Evolutionary conservation across 2,888 invertebrate species (phyloP).

Genomic region (Drosophila setosimentum): DNA sequence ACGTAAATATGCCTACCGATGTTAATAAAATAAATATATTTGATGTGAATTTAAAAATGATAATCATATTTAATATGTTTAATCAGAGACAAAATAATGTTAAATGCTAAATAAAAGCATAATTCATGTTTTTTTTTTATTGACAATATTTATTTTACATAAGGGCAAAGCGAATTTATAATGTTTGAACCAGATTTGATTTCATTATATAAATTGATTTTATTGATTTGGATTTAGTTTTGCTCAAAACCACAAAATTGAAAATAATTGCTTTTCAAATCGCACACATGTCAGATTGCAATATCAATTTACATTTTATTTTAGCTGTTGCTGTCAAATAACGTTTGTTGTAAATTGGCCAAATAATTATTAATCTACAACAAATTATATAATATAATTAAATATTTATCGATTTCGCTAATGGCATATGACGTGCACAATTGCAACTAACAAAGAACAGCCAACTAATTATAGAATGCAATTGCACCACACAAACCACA

Average conservation of each 20-base stretch:
- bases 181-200: not conserved
- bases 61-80: not conserved
- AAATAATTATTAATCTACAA: conserved; percentile 70
- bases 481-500: conserved; percentile 36
- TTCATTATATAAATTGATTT: conserved; percentile 4
- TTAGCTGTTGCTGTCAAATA: conserved; percentile 31
- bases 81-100: not conserved
- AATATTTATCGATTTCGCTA: conserved; percentile 71
- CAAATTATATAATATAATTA: conserved; percentile 52
- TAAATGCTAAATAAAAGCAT: not conserved
- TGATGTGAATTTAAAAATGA: not conserved
- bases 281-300: conserved; percentile 7
- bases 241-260: conserved; percentile 6
- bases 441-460: conserved; percentile 27
- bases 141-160: not conserved
- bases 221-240: conserved; percentile 4
- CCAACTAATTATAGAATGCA: conserved; percentile 60
- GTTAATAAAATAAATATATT: not conserved
- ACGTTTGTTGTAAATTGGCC: conserved; percentile 51
- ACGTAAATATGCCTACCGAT: not conserved
- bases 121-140: not conserved
- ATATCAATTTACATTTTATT: conserved; percentile 13
- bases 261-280: not conserved
- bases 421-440: conserved; percentile 43
- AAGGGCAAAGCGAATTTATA: not conserved